phyloP scores from a whole-genome alignment of 2,113 vertebrate species.

The Sinocyclocheilus grahami region DNA sequence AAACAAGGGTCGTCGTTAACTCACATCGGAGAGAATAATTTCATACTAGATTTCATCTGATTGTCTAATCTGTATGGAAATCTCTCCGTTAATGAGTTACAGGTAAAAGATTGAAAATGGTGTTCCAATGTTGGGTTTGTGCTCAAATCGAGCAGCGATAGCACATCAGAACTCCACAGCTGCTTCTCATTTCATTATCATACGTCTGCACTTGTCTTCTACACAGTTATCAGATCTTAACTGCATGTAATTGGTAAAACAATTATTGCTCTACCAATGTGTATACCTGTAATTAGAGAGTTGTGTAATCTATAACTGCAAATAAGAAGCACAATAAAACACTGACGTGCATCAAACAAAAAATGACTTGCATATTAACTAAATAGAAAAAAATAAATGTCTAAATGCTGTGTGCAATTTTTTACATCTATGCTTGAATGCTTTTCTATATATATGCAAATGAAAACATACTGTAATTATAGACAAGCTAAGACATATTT shows the following conservation, averaged over 20 bases:
- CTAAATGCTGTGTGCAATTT: too few relatives aligned
- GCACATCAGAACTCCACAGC: neutral
- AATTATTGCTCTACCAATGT: conserved; percentile 9
- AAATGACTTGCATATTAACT: conserved; percentile 15
- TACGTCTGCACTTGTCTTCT: neutral
- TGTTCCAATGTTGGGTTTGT: neutral
- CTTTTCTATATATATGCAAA: too few relatives aligned
- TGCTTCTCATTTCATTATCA: conserved; percentile 18
- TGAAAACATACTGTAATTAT: too few relatives aligned
- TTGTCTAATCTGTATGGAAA: conserved; percentile 49
- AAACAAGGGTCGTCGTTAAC: conserved; percentile 2
- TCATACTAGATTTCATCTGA: conserved; percentile 5
- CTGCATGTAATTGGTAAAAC: conserved; percentile 10
- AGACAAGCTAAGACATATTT: too few relatives aligned
- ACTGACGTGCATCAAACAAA: neutral
- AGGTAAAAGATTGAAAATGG: neutral
- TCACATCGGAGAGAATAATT: conserved; percentile 25
- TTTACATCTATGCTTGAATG: too few relatives aligned
- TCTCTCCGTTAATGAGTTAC: conserved; percentile 17
- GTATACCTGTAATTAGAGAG: neutral
- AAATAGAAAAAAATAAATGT: neutral
- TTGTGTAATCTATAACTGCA: neutral
- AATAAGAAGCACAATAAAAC: neutral
- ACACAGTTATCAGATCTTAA: conserved; percentile 32
- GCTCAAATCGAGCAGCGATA: neutral